Evolutionary conservation across 2,113 vertebrate species (phyloP).

Genomic region (Siniperca chuatsi): DNA sequence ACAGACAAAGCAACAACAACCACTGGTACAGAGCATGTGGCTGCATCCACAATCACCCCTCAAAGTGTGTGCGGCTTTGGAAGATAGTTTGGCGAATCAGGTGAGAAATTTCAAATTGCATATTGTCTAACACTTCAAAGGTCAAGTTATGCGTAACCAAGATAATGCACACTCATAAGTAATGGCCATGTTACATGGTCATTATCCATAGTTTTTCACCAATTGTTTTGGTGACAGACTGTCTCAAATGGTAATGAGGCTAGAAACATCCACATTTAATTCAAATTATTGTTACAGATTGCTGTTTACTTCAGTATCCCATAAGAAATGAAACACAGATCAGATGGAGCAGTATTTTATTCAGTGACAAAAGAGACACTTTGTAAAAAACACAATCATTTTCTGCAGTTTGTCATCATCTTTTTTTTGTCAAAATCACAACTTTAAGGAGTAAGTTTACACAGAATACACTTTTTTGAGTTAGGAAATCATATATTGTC

Average conservation of each 20-base stretch:
- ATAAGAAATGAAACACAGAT: conserved; percentile 14
- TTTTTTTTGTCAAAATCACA: background rate
- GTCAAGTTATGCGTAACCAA: conserved; percentile 45
- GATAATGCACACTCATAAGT: conserved; percentile 50
- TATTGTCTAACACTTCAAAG: conserved; percentile 58
- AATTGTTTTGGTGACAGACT: conserved; percentile 34
- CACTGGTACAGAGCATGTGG: conserved; percentile 11
- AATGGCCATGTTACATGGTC: conserved; percentile 46
- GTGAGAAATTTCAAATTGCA: conserved; percentile 60
- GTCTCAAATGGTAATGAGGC: conserved; percentile 56
- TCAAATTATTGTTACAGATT: conserved; percentile 32
- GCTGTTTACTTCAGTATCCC: conserved; percentile 26
- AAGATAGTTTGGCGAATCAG: conserved; percentile 41
- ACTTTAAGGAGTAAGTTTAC: background rate
- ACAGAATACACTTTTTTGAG: background rate
- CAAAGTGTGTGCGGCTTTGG: conserved; percentile 45
- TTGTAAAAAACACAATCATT: background rate
- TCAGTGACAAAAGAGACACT: background rate
- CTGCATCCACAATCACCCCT: conserved; percentile 55
- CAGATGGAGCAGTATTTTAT: conserved; percentile 25
- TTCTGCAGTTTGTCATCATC: background rate
- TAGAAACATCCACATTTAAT: conserved; percentile 36
- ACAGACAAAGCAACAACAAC: conserved; percentile 50
- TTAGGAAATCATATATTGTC: background rate
- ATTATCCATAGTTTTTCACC: conserved; percentile 53